A percentile compares a stretch with the other conserved stretches of the same genome.
phyloP scores from a whole-genome alignment of 2,888 invertebrate species.

The Campoplex nolae region DNA sequence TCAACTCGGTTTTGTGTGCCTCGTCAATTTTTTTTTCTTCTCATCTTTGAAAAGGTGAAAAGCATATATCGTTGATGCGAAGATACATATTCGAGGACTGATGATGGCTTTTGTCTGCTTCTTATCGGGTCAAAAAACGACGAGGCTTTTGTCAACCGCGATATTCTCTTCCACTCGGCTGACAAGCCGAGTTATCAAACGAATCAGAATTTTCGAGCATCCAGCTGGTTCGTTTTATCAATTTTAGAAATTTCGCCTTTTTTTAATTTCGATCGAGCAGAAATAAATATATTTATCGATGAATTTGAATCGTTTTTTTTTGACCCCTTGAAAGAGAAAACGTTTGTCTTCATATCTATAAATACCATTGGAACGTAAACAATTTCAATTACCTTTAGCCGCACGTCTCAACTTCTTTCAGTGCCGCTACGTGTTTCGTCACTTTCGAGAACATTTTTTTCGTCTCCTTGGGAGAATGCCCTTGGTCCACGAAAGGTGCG shows the following conservation, averaged over 20 bases:
- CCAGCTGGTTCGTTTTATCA: too few relatives aligned
- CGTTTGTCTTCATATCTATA: background rate
- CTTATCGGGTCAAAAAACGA: background rate
- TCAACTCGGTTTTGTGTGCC: slow-evolving; percentile 2
- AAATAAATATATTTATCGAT: background rate
- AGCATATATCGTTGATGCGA: background rate
- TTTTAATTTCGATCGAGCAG: background rate
- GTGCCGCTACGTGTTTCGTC: slow-evolving; percentile 7
- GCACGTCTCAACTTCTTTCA: slow-evolving; percentile 1
- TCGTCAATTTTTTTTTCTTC: background rate
- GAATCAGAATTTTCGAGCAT: background rate
- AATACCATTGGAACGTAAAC: background rate
- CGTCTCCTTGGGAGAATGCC: slow-evolving; percentile 5
- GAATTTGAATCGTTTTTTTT: background rate
- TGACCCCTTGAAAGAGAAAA: background rate
- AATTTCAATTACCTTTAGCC: slow-evolving; percentile 1
- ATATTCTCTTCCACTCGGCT: background rate
- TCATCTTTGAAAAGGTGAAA: background rate
- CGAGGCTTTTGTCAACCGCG: background rate
- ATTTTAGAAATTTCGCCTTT: background rate
- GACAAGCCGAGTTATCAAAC: background rate
- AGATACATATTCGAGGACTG: background rate
- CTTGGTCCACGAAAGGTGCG: slow-evolving; percentile 4
- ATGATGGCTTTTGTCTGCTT: slow-evolving; percentile 18
- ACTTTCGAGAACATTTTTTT: slow-evolving; percentile 3